Percentiles rank a stretch among this genome's conserved stretches.
These are phyloP conservation scores for Papilio polytes DNA, from an alignment of 1,140 invertebrate species.

Conservation along the genomic window DNA sequence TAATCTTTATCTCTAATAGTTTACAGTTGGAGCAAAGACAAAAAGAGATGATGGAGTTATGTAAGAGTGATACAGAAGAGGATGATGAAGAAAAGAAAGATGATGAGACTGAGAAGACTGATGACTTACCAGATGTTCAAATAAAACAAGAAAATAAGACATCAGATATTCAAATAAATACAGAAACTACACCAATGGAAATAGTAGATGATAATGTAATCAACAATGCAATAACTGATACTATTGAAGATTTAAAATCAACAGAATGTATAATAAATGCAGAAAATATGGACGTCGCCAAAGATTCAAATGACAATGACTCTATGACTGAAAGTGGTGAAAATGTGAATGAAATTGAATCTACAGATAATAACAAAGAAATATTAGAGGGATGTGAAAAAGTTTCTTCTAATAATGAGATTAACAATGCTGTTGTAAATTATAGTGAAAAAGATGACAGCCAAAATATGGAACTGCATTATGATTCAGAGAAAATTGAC, in stretches of 20 bases:
- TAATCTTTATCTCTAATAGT: conserved; percentile 63
- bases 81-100: conserved; percentile 46
- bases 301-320: conserved; percentile 19
- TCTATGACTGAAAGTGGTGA: conserved; percentile 28
- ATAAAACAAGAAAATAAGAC: background rate
- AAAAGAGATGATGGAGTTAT: conserved; percentile 85
- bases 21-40: conserved; percentile 83
- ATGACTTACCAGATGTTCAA: background rate
- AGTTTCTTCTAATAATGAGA: conserved; percentile 25
- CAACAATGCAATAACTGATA: background rate
- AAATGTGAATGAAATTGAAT: conserved; percentile 36
- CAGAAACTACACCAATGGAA: background rate
- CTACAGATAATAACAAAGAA: conserved; percentile 27
- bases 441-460: conserved; percentile 51
- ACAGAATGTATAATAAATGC: background rate
- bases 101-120: background rate
- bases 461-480: conserved; percentile 61
- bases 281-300: background rate
- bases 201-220: background rate
- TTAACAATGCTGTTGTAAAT: conserved; percentile 8
- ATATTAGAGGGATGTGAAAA: conserved; percentile 31
- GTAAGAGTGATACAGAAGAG: conserved; percentile 83
- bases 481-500: conserved; percentile 58
- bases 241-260: background rate
- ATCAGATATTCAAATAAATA: background rate